Conservation (phyloP, 1,140 invertebrate genomes). For the Temnothorax longispinosus region DNA sequence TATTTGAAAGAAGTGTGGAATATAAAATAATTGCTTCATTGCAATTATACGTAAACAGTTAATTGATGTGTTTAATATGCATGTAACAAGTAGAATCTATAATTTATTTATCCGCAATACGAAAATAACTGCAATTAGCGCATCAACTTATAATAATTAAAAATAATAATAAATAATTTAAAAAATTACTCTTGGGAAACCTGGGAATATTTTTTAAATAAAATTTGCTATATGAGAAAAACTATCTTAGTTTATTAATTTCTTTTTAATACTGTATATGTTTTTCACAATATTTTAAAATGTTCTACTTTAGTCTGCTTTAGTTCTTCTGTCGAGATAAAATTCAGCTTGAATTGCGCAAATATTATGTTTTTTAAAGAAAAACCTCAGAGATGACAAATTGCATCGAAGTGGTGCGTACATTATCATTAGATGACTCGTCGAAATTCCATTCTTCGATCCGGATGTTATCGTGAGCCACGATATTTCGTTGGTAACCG, state of each 20-base stretch:
- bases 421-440: constrained; percentile 55
- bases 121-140: background rate
- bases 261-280: background rate
- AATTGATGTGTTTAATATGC: background rate
- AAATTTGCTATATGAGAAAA: background rate
- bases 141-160: background rate
- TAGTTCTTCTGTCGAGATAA: background rate
- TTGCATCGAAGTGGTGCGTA: constrained; percentile 5
- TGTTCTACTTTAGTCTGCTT: background rate
- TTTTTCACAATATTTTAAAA: background rate
- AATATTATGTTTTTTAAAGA: background rate
- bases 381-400: background rate
- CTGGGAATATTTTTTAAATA: background rate
- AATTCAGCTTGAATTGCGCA: background rate
- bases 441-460: constrained; percentile 44
- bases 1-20: background rate
- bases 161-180: background rate
- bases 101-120: background rate
- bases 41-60: background rate
- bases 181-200: background rate
- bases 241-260: background rate
- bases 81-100: background rate
- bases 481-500: constrained; percentile 56
- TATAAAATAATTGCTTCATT: background rate
- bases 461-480: constrained; percentile 41